These are phyloP conservation scores for Heteromurus nitidus DNA, from an alignment of 2,888 invertebrate genomes.

Conservation along the genomic window DNA sequence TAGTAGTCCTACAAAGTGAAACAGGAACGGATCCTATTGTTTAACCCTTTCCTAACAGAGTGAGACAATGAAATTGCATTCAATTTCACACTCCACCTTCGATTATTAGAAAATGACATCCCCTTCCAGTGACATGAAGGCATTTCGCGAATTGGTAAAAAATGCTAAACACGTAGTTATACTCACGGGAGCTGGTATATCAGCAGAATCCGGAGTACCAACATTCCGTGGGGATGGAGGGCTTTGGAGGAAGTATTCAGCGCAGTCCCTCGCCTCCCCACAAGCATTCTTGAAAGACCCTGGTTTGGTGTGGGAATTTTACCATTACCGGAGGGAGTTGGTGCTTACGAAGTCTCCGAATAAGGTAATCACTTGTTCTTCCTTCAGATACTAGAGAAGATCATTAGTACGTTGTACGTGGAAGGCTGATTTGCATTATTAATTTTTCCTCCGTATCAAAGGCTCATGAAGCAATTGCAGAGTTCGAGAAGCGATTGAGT, in stretches of 20 bases:
- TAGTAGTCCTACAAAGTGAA: too few species aligned
- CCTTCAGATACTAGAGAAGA: too few species aligned
- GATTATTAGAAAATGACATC: conserved; percentile 12
- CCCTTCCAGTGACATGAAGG: conserved; percentile 75
- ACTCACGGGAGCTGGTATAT: conserved; percentile 86
- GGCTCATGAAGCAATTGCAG: conserved; percentile 84
- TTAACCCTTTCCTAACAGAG: too few species aligned
- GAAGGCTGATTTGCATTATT: too few species aligned
- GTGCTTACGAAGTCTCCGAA: conserved; percentile 84
- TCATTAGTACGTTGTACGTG: too few species aligned
- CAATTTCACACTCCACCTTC: not conserved
- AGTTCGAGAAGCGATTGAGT: conserved; percentile 80
- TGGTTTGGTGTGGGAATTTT: conserved; percentile 92
- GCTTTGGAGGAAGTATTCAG: conserved; percentile 86
- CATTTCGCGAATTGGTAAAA: conserved; percentile 80
- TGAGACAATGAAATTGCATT: not conserved
- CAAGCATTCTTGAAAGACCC: conserved; percentile 83
- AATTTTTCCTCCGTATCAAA: too few species aligned
- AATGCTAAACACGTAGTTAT: conserved; percentile 82
- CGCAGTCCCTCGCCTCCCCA: conserved; percentile 82
- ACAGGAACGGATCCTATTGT: too few species aligned
- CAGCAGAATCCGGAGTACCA: conserved; percentile 90
- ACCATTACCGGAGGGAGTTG: conserved; percentile 88
- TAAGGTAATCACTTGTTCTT: conserved; percentile 79
- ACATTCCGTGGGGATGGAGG: conserved; percentile 90